A percentile compares a stretch with the other conserved stretches of the same genome.
These are phyloP conservation scores for Synergus gifuensis DNA, from an alignment of 2,888 invertebrate species.

Conservation along the genomic window DNA sequence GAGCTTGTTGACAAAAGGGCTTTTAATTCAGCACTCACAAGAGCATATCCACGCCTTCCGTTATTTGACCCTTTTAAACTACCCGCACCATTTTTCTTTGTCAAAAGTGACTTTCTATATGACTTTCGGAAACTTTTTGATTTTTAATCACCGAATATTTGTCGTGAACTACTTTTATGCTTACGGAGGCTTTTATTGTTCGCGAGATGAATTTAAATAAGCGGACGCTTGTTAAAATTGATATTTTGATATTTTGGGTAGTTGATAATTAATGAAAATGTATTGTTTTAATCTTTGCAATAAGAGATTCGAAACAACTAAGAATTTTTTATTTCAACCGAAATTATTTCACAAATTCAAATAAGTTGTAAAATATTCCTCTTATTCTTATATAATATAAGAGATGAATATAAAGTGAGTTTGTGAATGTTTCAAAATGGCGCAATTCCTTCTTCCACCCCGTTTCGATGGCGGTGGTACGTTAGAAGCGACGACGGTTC, in stretches of 20 bases:
- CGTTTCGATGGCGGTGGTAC: slow-evolving; percentile 29
- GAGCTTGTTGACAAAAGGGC: slow-evolving; percentile 31
- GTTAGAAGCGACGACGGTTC: slow-evolving; percentile 11
- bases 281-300: too few species aligned
- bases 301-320: too few species aligned
- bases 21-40: slow-evolving; percentile 23
- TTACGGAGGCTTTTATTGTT: neutral
- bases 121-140: slow-evolving; percentile 24
- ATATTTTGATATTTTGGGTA: too few species aligned
- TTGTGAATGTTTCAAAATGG: slow-evolving; percentile 33
- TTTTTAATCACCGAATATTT: neutral
- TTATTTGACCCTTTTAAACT: slow-evolving; percentile 33
- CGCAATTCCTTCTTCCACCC: slow-evolving; percentile 33
- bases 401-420: slow-evolving; percentile 22
- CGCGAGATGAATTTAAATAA: too few species aligned
- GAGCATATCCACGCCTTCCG: slow-evolving; percentile 30
- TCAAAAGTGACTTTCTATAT: slow-evolving; percentile 10
- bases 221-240: too few species aligned
- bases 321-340: too few species aligned
- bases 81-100: slow-evolving; percentile 36
- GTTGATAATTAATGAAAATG: too few species aligned
- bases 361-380: neutral
- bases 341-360: too few species aligned
- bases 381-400: neutral
- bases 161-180: neutral